A percentile compares a stretch with the other conserved stretches of the same genome.
Evolutionary conservation across 2,888 invertebrate species (phyloP).

Genomic region (Cantharis rufa): DNA sequence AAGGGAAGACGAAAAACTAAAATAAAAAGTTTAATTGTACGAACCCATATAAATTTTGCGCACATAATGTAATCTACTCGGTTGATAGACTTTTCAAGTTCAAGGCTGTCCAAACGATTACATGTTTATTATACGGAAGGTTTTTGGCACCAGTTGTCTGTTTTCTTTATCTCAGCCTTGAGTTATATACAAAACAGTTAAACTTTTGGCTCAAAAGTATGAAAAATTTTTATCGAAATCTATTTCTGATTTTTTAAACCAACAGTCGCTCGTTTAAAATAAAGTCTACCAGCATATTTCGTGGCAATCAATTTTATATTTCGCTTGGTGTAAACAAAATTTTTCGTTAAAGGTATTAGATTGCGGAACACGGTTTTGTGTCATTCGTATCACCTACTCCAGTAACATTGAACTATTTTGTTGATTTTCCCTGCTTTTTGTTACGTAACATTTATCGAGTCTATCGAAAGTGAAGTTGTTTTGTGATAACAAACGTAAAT

Average conservation of each 20-base stretch:
- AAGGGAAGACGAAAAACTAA: neutral
- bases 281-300: neutral
- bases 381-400: neutral
- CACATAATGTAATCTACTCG: constrained; percentile 37
- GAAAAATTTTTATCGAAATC: neutral
- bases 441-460: neutral
- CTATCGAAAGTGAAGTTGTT: neutral
- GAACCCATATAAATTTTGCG: neutral
- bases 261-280: neutral
- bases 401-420: neutral
- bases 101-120: constrained; percentile 45
- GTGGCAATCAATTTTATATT: neutral
- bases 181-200: constrained; percentile 20
- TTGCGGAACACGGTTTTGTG: neutral
- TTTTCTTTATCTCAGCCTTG: constrained; percentile 32
- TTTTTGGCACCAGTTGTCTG: constrained; percentile 33
- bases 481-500: constrained; percentile 1
- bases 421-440: neutral
- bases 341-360: neutral
- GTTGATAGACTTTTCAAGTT: constrained; percentile 54
- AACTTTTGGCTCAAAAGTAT: constrained; percentile 11
- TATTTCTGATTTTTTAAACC: neutral
- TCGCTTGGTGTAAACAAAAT: neutral
- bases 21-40: neutral
- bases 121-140: constrained; percentile 37